Conservation (phyloP, 1,140 invertebrate genomes). For the Drosophila truncata region DNA sequence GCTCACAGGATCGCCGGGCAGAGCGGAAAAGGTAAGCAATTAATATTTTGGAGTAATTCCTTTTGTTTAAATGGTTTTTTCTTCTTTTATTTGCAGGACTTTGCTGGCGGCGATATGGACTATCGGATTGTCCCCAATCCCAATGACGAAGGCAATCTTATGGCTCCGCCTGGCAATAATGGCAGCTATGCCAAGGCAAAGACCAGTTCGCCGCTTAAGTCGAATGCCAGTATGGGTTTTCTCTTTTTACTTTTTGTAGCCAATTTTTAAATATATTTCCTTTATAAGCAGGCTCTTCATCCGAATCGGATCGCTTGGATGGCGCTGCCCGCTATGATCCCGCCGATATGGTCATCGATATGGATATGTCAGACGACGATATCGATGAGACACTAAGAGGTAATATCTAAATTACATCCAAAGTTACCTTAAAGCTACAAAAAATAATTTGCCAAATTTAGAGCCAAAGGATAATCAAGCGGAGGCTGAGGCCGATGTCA, state of each 20-base stretch:
- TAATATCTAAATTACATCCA: conserved; percentile 10
- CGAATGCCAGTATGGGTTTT: conserved; percentile 78
- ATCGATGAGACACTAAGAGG: conserved; percentile 78
- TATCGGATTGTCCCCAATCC: conserved; percentile 56
- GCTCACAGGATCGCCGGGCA: conserved; percentile 90
- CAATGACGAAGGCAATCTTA: conserved; percentile 54
- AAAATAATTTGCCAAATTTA: conserved; percentile 16
- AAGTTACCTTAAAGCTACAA: not conserved
- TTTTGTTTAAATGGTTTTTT: not conserved
- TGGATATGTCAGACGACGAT: conserved; percentile 91
- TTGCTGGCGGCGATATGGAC: conserved; percentile 66
- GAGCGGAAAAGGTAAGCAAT: conserved; percentile 76
- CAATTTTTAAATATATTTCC: not conserved
- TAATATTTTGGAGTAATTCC: not conserved
- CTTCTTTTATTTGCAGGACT: conserved; percentile 42
- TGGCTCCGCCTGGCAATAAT: conserved; percentile 65
- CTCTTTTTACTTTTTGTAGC: no score
- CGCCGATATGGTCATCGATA: conserved; percentile 89
- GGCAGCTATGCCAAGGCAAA: conserved; percentile 51
- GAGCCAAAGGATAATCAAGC: conserved; percentile 52
- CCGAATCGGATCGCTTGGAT: conserved; percentile 78
- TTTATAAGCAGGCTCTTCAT: conserved; percentile 63
- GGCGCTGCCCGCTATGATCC: conserved; percentile 76
- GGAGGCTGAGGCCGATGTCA: conserved; percentile 55
- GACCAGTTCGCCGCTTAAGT: conserved; percentile 82